Base-by-base conservation (phyloP, 2,113 vertebrate genomes). In the Thermophis baileyi region DNA sequence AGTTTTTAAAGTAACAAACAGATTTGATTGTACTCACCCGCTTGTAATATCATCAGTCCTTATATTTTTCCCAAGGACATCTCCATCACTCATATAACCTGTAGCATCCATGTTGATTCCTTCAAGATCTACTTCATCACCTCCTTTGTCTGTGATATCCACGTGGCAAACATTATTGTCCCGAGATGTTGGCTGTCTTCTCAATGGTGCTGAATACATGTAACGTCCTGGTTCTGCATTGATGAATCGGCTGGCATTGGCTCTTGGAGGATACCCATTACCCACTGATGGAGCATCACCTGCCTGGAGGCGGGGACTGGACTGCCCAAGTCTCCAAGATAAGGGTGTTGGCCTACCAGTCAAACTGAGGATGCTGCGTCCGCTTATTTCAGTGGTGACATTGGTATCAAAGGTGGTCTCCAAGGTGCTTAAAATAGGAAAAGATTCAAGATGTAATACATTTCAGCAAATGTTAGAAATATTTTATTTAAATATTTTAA, bases 31-130 rank as follows among this genome's bases (percentile, higher is more conserved):
- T 40, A 96, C 99, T 98, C 89, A 99, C 99, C 99, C 99, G 0
- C 99, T 99, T 0, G 98, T 98, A 95, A 99, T 97, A 50, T 99
- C 99, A 10, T 99, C 99, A 0, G 98, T 93, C n/a, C 98, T 96
- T 35, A 99, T 97, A 74, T 99, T 99, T 97, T 99, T 99, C 96
- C 98, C 98, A 94, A 99, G 97, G 90, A 99, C 98, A 0, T 99
- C 99, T 16, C 99, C 99, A 0, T 99, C 99, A 0, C 99, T 99
- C 98, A 99, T 99, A 95, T 99, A 99, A 14, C 99, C 99, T 0
- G 98, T 98, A 69, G 99, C 98, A 0, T 99, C 99, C 98, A 99
- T 95, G 96, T 97, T 53, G 87, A 99, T 97, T 91, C 96, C 97
- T 54, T 99, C 98, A 44, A 99, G 96, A 74, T 99, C 98, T 0